A percentile compares a stretch with the other conserved stretches of the same genome.
Evolutionary conservation across 2,888 invertebrate species (phyloP).

Genomic region (Cistogaster globosa): DNA sequence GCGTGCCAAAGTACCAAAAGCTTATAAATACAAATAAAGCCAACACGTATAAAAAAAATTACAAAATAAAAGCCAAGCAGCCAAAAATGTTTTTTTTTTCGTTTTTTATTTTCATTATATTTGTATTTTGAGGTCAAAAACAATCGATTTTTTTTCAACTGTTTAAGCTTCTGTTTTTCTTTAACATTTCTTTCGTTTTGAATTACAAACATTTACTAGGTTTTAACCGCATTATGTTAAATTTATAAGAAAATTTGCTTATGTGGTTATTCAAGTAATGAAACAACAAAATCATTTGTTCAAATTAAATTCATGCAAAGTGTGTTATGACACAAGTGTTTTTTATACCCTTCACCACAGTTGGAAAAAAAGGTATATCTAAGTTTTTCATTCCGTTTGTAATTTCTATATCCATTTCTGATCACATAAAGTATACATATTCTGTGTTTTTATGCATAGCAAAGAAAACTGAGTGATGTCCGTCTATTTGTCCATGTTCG

Average conservation of each 20-base stretch:
- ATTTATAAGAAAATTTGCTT: constrained; percentile 12
- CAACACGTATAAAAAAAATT: constrained; percentile 59
- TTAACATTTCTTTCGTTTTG: constrained; percentile 48
- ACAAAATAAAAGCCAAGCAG: constrained; percentile 22
- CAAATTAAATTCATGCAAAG: not conserved
- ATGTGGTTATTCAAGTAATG: not conserved
- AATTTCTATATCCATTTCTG: too few relatives aligned
- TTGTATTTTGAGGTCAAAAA: constrained; percentile 70
- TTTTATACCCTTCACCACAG: too few relatives aligned
- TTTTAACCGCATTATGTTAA: constrained; percentile 38
- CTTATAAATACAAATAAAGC: constrained; percentile 60
- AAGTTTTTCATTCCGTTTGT: too few relatives aligned
- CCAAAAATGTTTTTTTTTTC: constrained; percentile 25
- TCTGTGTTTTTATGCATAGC: too few relatives aligned
- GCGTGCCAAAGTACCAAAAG: constrained; percentile 68
- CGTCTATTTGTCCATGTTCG: too few relatives aligned
- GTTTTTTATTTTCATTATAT: constrained; percentile 19
- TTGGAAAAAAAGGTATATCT: too few relatives aligned
- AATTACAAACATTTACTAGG: constrained; percentile 24
- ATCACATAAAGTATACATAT: too few relatives aligned
- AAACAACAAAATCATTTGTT: constrained; percentile 11
- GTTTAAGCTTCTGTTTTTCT: not conserved
- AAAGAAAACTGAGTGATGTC: too few relatives aligned
- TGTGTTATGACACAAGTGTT: not conserved
- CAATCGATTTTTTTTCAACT: constrained; percentile 68